Percentiles rank a stretch among this genome's conserved stretches.
phyloP scores from a whole-genome alignment of 2,113 vertebrate species.

The Progne subis region DNA sequence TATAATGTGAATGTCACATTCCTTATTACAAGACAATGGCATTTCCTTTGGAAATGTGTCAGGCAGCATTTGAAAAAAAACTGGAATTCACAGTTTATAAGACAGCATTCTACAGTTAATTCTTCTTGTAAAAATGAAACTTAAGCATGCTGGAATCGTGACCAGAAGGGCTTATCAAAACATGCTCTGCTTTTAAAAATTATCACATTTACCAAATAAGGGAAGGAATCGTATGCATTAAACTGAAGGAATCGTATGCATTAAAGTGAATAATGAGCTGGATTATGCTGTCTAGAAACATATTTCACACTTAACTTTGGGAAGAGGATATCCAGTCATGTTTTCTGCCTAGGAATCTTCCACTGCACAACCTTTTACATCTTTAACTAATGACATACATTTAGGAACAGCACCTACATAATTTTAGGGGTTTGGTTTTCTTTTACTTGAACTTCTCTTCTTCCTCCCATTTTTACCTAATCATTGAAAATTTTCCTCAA shows the following conservation, averaged over 20 bases:
- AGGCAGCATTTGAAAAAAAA: background rate
- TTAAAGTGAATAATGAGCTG: background rate
- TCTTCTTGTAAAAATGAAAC: background rate
- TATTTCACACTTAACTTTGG: background rate
- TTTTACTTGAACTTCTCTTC: background rate
- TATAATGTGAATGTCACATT: background rate
- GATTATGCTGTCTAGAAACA: background rate
- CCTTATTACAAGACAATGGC: constrained; percentile 2
- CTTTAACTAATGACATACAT: background rate
- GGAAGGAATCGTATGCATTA: background rate
- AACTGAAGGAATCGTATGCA: background rate
- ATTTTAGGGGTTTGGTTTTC: background rate
- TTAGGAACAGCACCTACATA: background rate
- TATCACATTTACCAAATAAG: background rate
- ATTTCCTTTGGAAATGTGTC: constrained; percentile 9
- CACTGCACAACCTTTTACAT: background rate
- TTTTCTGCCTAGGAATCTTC: background rate
- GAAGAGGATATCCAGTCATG: background rate
- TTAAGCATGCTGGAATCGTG: background rate
- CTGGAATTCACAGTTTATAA: background rate
- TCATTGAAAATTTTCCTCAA: background rate
- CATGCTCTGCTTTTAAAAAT: background rate
- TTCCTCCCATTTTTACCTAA: background rate
- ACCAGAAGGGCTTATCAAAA: constrained; percentile 1
- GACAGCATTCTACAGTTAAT: constrained; percentile 1